Conservation (phyloP, 2,888 invertebrate genomes). For the Drosophila prostipennis region DNA sequence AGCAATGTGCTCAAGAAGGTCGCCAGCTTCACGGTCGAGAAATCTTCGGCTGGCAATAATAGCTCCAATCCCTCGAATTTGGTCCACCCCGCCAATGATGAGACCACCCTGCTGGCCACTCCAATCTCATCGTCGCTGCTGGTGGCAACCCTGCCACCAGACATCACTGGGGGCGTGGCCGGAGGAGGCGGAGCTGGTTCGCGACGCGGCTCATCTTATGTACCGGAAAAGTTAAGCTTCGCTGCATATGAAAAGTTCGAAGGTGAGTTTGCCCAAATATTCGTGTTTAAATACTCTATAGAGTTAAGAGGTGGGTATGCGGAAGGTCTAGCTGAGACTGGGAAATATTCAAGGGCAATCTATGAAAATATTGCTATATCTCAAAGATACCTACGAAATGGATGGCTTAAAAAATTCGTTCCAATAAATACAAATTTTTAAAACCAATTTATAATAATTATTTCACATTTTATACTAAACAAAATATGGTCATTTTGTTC, state of each 20-base stretch:
- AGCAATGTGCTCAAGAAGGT: conserved; percentile 93
- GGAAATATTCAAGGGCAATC: neutral
- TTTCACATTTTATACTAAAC: no score
- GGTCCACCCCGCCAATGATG: conserved; percentile 22
- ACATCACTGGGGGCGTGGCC: conserved; percentile 18
- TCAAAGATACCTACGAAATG: no score
- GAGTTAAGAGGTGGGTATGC: neutral
- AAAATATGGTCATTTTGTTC: no score
- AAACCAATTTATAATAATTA: no score
- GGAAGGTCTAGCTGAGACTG: neutral
- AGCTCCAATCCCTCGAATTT: conserved; percentile 18
- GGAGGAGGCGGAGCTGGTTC: conserved; percentile 48
- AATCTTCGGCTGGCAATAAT: conserved; percentile 83
- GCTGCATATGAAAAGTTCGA: conserved; percentile 95
- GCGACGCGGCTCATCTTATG: conserved; percentile 90
- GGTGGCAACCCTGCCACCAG: conserved; percentile 36
- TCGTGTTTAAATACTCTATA: conserved; percentile 26
- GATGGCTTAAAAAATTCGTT: no score
- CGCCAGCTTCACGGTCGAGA: conserved; percentile 91
- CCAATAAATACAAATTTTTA: no score
- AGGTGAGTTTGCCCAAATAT: conserved; percentile 86
- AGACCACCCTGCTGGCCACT: conserved; percentile 59
- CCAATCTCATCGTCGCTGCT: conserved; percentile 27
- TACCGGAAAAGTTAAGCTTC: conserved; percentile 94
- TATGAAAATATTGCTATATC: no score